These are phyloP conservation scores for Cosmia trapezina DNA, from an alignment of 2,888 invertebrate species.

Conservation along the genomic window DNA sequence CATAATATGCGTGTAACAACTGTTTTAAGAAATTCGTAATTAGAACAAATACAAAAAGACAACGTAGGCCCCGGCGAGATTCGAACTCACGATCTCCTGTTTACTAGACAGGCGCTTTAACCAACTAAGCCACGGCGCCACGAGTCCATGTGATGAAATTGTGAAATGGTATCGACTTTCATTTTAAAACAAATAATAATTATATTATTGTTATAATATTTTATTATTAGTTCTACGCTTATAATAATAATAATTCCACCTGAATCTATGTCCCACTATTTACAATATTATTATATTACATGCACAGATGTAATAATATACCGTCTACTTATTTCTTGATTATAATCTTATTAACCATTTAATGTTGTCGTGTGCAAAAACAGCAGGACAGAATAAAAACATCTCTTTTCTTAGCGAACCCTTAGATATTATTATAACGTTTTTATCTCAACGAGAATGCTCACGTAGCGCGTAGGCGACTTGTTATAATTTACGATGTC, in stretches of 20 bases:
- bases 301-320: neutral
- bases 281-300: neutral
- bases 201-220: neutral
- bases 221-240: neutral
- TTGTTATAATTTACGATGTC: slow-evolving; percentile 56
- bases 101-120: slow-evolving; percentile 90
- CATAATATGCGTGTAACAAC: neutral
- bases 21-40: neutral
- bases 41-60: slow-evolving; percentile 35
- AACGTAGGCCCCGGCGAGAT: slow-evolving; percentile 86
- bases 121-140: slow-evolving; percentile 89
- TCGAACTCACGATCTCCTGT: slow-evolving; percentile 89
- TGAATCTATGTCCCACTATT: no score
- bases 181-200: slow-evolving; percentile 22
- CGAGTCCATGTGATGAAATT: slow-evolving; percentile 9
- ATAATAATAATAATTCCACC: no score
- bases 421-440: slow-evolving; percentile 2
- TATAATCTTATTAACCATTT: neutral
- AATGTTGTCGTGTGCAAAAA: slow-evolving; percentile 8
- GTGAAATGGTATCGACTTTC: neutral
- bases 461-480: slow-evolving; percentile 55
- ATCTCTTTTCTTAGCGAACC: neutral
- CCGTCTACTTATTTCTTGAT: neutral
- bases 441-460: slow-evolving; percentile 31
- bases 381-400: neutral